Base-by-base conservation (phyloP, 2,888 invertebrate genomes). In the Mythimna impura region DNA sequence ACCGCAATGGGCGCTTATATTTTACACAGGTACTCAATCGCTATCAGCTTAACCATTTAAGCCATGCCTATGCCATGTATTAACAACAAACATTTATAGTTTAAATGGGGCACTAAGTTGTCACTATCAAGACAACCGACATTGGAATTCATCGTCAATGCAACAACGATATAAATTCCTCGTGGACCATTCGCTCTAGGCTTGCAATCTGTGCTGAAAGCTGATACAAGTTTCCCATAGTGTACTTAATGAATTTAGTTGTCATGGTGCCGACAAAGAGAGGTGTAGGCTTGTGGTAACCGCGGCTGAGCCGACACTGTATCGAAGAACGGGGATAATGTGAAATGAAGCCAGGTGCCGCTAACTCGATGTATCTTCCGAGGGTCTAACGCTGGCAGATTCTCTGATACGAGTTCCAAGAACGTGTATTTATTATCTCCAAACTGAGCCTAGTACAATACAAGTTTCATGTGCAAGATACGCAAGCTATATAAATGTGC, bases 251-350 rank as follows among this genome's bases (percentile, higher is more conserved):
- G 89, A 90, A 91, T 91, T 89, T 89, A 90, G 89, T 89, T 92
- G 89, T 91, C 89, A 87, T 78, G 86, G 67, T 73, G 85, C 91
- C 90, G 89, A 90, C 91, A 91, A 91, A 91, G 89, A 71, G 77
- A 69, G 78, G 74, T 76, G 43, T 81, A 81, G 77, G 85, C 87
- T 88, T 88, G 88, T 80, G 87, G 89, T 87, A 74, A 79, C 71
- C 67, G 69, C 66, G 58, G 68, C 72, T 47, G 43, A 73, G 34
- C 64, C 52, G 64, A 58, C 73, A 2, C 69, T 66, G 54, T 81
- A 72, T 73, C 80, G 36, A 64, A 30, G 64, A 52, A 64, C 70
- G 61, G 73, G 66, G 81, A 86, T 86, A 83, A 76, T 71, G 69
- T 67, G 75, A 74, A 82, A 78, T 71, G 65, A 79, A 71, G 61